Evolutionary conservation across 2,797 vertebrate species (phyloP).

Genomic region (Cichlasoma orientale): DNA sequence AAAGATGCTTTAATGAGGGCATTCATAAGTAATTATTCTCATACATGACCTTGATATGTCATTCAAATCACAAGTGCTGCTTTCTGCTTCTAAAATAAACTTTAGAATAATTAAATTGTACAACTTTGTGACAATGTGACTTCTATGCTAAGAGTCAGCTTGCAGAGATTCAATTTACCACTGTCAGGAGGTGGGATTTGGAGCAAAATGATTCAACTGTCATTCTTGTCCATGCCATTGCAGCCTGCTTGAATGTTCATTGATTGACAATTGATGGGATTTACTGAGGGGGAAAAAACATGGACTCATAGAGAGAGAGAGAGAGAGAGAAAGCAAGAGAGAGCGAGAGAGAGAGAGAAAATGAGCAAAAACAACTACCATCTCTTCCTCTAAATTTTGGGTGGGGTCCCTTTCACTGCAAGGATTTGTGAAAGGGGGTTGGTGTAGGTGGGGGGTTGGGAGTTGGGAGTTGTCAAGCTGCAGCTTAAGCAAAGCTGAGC

Average conservation of each 20-base stretch:
- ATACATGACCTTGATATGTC: neutral
- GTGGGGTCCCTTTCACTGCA: constrained; percentile 70
- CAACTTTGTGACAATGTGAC: neutral
- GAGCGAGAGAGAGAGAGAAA: neutral
- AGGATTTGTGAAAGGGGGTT: constrained; percentile 43
- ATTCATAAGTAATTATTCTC: constrained; percentile 26
- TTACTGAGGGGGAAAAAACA: constrained; percentile 7
- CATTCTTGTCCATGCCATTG: constrained; percentile 19
- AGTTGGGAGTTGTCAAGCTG: constrained; percentile 40
- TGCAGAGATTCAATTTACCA: neutral
- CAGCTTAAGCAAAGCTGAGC: constrained; percentile 54
- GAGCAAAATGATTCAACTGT: neutral
- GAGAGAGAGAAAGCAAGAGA: neutral
- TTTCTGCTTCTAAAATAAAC: neutral
- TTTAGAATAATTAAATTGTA: neutral
- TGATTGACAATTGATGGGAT: constrained; percentile 28
- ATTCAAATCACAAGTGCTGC: neutral
- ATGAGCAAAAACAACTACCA: constrained; percentile 58
- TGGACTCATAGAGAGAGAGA: neutral
- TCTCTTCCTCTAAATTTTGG: constrained; percentile 64
- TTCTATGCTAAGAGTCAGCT: neutral
- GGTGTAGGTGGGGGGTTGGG: constrained; percentile 44
- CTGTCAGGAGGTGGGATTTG: neutral
- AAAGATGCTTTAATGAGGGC: constrained; percentile 25
- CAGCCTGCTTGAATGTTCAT: constrained; percentile 26